Evolutionary conservation across 2,113 vertebrate genomes (phyloP), one percentile per base, ranked within the genome.

Genomic region (Mirza zaza): DNA sequence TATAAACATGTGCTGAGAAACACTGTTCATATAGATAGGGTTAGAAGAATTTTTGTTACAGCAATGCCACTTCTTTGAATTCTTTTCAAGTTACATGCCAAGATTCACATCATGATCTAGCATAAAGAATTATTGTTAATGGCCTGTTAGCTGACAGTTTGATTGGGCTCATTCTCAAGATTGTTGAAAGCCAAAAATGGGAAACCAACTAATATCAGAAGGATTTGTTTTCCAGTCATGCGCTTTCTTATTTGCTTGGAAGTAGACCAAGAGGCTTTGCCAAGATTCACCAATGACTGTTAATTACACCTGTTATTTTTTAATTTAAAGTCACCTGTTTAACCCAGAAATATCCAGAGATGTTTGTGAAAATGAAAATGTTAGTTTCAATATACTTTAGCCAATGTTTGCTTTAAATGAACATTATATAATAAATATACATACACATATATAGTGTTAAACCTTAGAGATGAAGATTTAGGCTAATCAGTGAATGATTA

Each of bases 341-440:
- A 96, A 86, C n/a, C 23, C 21, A 76, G 61, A 93, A 83, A 73
- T 57, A 89, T 15, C 9, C 20, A 32, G 57, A 85, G 92, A 79
- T 92, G 21, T 2, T 50, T 81, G 5, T 79, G 25, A 94, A 97
- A 92, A 36, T 65, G 92, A 95, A 92, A 87, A 71, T 52, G 32
- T 20, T 85, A 39, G 87, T 94, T 96, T 93, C 14, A 50, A 85
- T 52, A 23, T 77, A 85, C 45, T 39, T 85, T 61, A 95, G 34
- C 52, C 71, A 92, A 8, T 71, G 20, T 1, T 25, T 86, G 6
- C 10, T 86, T 68, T 86, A 89, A 65, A 67, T 77, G 85, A 71
- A 32, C 13, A 61, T n/a, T n/a, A 61, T 65, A 45, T 18, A 48
- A 55, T 23, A 48, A 48, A 10, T 36, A 67, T 2, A 10, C 57